Percentiles rank a stretch among this genome's conserved stretches.
phyloP scores from a whole-genome alignment of 2,888 invertebrate species.

The Pollenia amentaria region DNA sequence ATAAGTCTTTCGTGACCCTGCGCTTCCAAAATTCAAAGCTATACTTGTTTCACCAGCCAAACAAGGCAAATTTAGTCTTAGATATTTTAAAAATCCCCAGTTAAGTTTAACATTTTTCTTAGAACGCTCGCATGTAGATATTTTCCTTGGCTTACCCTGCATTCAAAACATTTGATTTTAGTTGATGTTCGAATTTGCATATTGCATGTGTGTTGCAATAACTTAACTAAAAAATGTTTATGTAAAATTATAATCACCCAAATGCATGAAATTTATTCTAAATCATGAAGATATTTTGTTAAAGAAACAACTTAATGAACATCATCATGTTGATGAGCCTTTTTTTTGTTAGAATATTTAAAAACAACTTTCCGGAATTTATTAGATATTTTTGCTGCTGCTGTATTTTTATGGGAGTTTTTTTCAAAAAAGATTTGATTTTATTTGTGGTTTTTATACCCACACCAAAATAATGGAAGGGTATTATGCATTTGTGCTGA shows the following conservation, averaged over 20 bases:
- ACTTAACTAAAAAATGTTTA: slow-evolving; percentile 27
- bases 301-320: not conserved
- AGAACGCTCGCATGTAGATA: not conserved
- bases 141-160: slow-evolving; percentile 32
- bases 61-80: too few relatives aligned
- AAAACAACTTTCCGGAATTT: slow-evolving; percentile 40
- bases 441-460: too few relatives aligned
- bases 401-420: not conserved
- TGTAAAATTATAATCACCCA: slow-evolving; percentile 60
- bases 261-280: slow-evolving; percentile 68
- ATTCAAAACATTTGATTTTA: slow-evolving; percentile 19
- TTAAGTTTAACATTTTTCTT: not conserved
- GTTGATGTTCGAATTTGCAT: slow-evolving; percentile 56
- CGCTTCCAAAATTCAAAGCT: too few relatives aligned
- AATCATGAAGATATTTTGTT: slow-evolving; percentile 53
- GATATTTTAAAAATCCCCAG: too few relatives aligned
- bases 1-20: too few relatives aligned
- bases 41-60: too few relatives aligned
- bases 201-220: slow-evolving; percentile 57
- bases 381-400: not conserved
- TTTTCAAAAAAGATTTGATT: not conserved
- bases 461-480: too few relatives aligned
- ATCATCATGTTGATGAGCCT: not conserved
- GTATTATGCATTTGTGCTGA: too few relatives aligned
- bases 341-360: slow-evolving; percentile 19